These are phyloP conservation scores for Champsocephalus gunnari DNA, from an alignment of 2,797 vertebrate genomes.

Conservation along the genomic window DNA sequence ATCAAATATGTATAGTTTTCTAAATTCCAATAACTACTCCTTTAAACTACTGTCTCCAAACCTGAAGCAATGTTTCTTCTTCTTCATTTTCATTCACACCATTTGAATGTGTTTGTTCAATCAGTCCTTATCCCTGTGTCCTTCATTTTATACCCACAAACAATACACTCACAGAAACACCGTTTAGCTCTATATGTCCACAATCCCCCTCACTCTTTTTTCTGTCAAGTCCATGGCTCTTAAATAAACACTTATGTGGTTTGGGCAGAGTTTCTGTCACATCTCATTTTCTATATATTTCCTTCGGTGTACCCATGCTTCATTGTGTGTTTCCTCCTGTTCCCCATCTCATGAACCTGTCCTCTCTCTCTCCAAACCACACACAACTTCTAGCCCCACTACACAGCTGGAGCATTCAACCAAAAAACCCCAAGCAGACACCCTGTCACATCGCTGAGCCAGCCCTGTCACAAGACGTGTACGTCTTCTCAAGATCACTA, in stretches of 20 bases:
- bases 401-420: constrained; percentile 53
- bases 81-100: neutral
- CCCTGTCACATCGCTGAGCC: constrained; percentile 59
- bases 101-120: neutral
- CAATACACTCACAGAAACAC: constrained; percentile 12
- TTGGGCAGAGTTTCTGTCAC: constrained; percentile 47
- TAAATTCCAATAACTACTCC: neutral
- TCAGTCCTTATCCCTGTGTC: neutral
- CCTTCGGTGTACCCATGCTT: constrained; percentile 16
- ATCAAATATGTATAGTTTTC: neutral
- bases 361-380: constrained; percentile 25
- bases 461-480: constrained; percentile 55
- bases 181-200: constrained; percentile 22
- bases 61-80: neutral
- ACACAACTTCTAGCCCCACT: constrained; percentile 37
- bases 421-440: constrained; percentile 59
- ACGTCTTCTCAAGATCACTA: constrained; percentile 42
- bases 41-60: neutral
- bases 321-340: constrained; percentile 12
- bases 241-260: constrained; percentile 30
- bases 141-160: constrained; percentile 25
- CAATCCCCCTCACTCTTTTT: constrained; percentile 19
- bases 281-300: constrained; percentile 34
- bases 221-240: constrained; percentile 17
- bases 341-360: constrained; percentile 27